phyloP scores from a whole-genome alignment of 1,140 invertebrate genomes.

The Atta texana region DNA sequence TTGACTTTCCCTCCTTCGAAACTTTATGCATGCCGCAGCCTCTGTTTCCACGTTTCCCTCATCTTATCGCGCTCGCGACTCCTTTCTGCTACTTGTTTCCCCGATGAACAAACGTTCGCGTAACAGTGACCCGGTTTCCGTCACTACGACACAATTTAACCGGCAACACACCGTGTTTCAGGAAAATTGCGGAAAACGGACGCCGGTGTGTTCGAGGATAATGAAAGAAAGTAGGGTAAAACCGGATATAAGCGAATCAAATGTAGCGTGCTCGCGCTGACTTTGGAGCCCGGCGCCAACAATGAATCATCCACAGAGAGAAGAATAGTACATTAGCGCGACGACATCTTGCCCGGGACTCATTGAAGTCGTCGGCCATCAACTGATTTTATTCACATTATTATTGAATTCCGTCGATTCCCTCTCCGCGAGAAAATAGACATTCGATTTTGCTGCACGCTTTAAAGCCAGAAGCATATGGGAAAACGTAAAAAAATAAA shows the following conservation, averaged over 20 bases:
- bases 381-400: neutral
- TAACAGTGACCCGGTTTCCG: constrained; percentile 55
- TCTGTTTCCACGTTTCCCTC: constrained; percentile 18
- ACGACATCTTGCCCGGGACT: neutral
- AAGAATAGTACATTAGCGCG: constrained; percentile 3
- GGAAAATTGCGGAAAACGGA: constrained; percentile 40
- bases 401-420: neutral
- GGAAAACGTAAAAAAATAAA: too few relatives aligned
- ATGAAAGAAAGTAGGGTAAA: constrained; percentile 55
- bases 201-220: constrained; percentile 5
- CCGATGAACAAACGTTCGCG: constrained; percentile 45
- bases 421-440: neutral
- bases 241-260: constrained; percentile 19
- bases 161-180: constrained; percentile 1
- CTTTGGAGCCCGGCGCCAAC: neutral
- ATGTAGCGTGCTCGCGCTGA: constrained; percentile 20
- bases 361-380: neutral
- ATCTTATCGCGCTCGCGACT: constrained; percentile 51
- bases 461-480: neutral
- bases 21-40: constrained; percentile 26
- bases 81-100: constrained; percentile 57
- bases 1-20: constrained; percentile 52
- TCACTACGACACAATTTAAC: constrained; percentile 37
- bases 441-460: constrained; percentile 13
- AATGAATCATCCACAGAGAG: neutral